Evolutionary conservation across 2,888 invertebrate genomes (phyloP), one percentile per base, ranked within the genome.

Genomic region (Physocephala rufipes): DNA sequence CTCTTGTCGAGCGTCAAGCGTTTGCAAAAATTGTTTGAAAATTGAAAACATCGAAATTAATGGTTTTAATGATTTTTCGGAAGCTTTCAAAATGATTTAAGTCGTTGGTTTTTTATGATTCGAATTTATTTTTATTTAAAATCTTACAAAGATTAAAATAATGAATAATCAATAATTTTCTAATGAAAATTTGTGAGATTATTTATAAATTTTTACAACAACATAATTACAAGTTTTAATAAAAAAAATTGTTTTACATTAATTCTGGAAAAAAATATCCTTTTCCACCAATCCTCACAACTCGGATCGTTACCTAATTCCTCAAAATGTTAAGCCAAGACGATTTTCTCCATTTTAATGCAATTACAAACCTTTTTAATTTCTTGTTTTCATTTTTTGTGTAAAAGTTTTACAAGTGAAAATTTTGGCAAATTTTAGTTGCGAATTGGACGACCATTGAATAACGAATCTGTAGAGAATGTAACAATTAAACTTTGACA

Each of bases 401-500:
- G 7, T 26, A 24, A 64, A 47, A 49, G 15, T 49, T 47, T 64
- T 64, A 7, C 47, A 13, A 45, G 12, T 21, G 24, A 47, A 64
- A 64, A 64, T 16, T 61, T 26, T 19, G 12, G 30, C 28, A 26
- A 61, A 15, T 30, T 61, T 61, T 61, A 30, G n/a, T 12, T 30
- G 30, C 30, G 36, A 26, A 16, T 61, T 36, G 16, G 30, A 26
- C 5, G 12, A 9, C 24, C 15, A 64, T 47, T 21, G 45, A 51
- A 28, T 30, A 15, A 24, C 19, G 51, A n/a, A 30, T 28, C 51
- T 45, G 62, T 43, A 66, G 45, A 58, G 36, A 67, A 67, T 67
- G 67, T 58, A 43, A 26, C 67, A n/a, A 67, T 61, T 62, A 59
- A 59, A 61, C 61, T 59, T 71, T 73, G 73, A 73, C 73, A 73